A percentile compares a stretch with the other conserved stretches of the same genome.
Conservation (phyloP, 2,888 invertebrate species). For the Drosophila stalkeri region DNA sequence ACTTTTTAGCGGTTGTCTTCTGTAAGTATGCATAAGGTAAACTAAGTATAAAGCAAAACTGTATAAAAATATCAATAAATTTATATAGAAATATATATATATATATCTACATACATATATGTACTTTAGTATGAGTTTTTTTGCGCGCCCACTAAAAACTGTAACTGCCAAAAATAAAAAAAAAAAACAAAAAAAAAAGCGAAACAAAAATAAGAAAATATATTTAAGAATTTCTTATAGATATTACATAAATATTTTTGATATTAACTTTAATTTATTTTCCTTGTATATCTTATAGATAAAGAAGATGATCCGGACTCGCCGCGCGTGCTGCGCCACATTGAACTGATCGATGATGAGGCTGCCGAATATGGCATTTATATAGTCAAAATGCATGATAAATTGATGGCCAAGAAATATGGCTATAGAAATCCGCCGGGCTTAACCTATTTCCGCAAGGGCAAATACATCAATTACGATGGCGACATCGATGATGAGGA, state of each 20-base stretch:
- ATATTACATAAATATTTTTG: background rate
- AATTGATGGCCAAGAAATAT: slow-evolving; percentile 96
- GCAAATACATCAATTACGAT: slow-evolving; percentile 95
- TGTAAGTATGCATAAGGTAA: slow-evolving; percentile 89
- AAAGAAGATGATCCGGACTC: slow-evolving; percentile 93
- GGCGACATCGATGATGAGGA: slow-evolving; percentile 97
- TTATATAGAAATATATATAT: slow-evolving; percentile 3
- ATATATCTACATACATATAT: slow-evolving; percentile 8
- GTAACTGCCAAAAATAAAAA: slow-evolving; percentile 74
- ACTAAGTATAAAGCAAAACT: slow-evolving; percentile 36
- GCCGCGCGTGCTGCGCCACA: slow-evolving; percentile 92
- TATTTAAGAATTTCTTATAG: background rate
- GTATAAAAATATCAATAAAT: slow-evolving; percentile 12
- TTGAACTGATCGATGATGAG: slow-evolving; percentile 96
- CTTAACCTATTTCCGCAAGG: slow-evolving; percentile 95
- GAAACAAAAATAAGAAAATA: slow-evolving; percentile 4
- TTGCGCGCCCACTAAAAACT: slow-evolving; percentile 81
- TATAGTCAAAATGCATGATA: slow-evolving; percentile 94
- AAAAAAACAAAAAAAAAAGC: slow-evolving; percentile 33
- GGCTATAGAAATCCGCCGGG: slow-evolving; percentile 96
- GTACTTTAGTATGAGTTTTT: slow-evolving; percentile 22
- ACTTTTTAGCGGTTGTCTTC: slow-evolving; percentile 96
- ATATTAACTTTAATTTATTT: background rate
- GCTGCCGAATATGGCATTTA: slow-evolving; percentile 96
- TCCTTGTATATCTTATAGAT: slow-evolving; percentile 86